A percentile compares a stretch with the other conserved stretches of the same genome.
Conservation (phyloP, 2,113 vertebrate species). For the Himantopus leucocephalus region DNA sequence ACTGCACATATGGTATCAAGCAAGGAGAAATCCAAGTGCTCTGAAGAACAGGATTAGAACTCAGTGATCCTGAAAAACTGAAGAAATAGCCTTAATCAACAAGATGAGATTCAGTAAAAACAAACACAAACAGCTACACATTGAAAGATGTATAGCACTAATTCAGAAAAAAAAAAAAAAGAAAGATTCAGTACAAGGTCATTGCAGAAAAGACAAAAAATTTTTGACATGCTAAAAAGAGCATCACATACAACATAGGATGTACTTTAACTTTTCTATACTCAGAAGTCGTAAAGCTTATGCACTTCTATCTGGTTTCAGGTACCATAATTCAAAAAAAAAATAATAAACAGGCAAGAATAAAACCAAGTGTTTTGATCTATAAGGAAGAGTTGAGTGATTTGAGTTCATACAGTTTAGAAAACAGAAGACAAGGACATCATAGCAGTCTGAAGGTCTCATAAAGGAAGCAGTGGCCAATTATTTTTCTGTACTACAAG, state of each 20-base stretch:
- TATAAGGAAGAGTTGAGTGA: not conserved
- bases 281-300: not conserved
- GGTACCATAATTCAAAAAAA: not conserved
- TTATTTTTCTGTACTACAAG: not conserved
- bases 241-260: not conserved
- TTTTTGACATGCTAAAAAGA: not conserved
- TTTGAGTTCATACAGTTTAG: not conserved
- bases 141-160: not conserved
- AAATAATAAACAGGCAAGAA: not conserved
- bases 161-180: not conserved
- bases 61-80: not conserved
- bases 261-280: not conserved
- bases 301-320: not conserved
- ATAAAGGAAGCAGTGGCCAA: not conserved
- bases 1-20: not conserved
- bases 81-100: not conserved
- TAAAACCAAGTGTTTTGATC: not conserved
- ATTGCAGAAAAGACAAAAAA: not conserved
- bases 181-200: not conserved
- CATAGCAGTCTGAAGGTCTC: not conserved
- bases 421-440: not conserved
- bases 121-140: not conserved
- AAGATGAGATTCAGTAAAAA: not conserved
- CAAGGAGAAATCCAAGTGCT: not conserved
- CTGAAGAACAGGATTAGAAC: not conserved